Base-by-base conservation (phyloP, 1,140 invertebrate genomes). In the Trichonephila clavata region DNA sequence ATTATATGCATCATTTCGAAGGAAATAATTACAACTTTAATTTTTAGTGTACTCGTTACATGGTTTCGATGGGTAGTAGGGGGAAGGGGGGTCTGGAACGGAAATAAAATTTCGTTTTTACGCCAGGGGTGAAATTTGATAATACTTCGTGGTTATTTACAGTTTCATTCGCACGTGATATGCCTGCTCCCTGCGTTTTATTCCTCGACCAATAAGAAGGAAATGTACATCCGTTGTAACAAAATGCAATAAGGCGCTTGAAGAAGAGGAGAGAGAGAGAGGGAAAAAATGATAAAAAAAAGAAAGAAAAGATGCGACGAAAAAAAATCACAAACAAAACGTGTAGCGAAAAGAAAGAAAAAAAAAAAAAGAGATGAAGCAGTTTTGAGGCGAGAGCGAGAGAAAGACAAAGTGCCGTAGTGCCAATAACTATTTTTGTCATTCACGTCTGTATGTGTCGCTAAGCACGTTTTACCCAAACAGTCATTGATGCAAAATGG, bases 351-450 rank as follows among this genome's bases (percentile, higher is more conserved):
- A 68, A 68, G 13, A 89, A 77, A 2, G 27, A 88, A 65, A 83
- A 20, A 24, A 63, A 90, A 50, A 16, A 57, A 83, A 84, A 86
- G 61, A 57, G 61, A 92, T 86, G 50, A 50, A 65, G 65, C 63
- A 92, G 83, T 86, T 86, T 71, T 91, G 90, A 63, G 71, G 71
- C 43, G 68, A 83, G 60, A 77, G 65, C 32, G 81, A 92, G 71
- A 83, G 80, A 63, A 91, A 91, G 90, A 86, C 90, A 86, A 86
- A 92, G 83, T 92, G 89, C 68, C 65, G 43, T 65, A 80, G 39
- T 90, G 90, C 91, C 91, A 92, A 92, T 92, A 84, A 92, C 92
- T 87, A 93, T 93, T 93, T 93, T 93, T 93, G 84, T 93, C 92
- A 93, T 93, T 93, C 80, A 59, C 43, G 20, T 50, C 27, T 27